Percentiles rank a stretch among this genome's conserved stretches.
Evolutionary conservation across 1,140 invertebrate genomes (phyloP).

Genomic region (Drusus annulatus): DNA sequence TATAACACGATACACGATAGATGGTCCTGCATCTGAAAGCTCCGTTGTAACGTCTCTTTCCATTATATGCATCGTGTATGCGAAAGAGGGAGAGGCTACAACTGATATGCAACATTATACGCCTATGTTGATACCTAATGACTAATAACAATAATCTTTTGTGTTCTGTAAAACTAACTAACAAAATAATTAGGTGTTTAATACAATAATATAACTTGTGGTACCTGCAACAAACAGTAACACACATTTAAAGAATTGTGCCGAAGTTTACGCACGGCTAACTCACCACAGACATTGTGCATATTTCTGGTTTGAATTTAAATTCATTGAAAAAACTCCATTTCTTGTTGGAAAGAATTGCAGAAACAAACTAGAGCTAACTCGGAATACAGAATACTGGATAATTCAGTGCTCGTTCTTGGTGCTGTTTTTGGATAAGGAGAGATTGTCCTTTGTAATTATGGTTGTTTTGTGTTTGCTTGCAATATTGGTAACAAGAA

Average conservation of each 20-base stretch:
- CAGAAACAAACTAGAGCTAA: neutral
- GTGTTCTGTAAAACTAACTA: neutral
- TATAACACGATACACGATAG: no score
- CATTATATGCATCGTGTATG: no score
- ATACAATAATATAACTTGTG: neutral
- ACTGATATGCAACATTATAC: no score
- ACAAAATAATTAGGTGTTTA: neutral
- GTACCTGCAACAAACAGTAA: neutral
- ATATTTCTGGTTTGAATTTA: slow-evolving; percentile 14
- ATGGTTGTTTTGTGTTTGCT: no score
- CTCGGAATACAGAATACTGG: neutral
- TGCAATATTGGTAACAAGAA: no score
- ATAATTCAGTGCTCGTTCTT: neutral
- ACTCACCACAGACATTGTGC: slow-evolving; percentile 28
- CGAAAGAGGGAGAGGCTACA: no score
- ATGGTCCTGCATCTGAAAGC: no score
- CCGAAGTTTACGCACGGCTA: slow-evolving; percentile 18
- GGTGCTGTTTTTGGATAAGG: neutral
- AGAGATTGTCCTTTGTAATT: no score
- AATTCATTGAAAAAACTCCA: no score
- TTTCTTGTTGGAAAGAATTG: neutral
- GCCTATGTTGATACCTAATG: no score
- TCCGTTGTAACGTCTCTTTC: no score
- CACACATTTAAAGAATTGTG: neutral
- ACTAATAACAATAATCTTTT: no score